Conservation (phyloP, 1,140 invertebrate genomes). For the Drosophila arizonae region DNA sequence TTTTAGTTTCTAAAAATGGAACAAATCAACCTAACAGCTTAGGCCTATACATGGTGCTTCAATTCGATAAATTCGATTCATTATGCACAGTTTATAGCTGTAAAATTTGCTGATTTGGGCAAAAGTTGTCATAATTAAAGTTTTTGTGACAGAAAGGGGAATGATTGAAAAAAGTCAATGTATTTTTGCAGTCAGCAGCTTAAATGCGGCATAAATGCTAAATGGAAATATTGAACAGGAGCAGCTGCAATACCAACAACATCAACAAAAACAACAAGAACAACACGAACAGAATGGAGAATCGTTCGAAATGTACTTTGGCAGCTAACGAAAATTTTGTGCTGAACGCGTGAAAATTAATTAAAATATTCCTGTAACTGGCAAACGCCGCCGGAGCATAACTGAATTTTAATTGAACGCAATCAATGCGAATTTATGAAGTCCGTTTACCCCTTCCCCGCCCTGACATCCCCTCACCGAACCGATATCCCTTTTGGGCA, state of each 20-base stretch:
- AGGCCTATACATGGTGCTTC: too few species aligned
- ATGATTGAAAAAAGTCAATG: constrained; percentile 24
- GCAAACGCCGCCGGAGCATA: constrained; percentile 75
- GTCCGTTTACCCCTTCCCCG: constrained; percentile 31
- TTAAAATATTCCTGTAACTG: constrained; percentile 80
- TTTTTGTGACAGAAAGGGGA: constrained; percentile 15
- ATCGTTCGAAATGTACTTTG: constrained; percentile 46
- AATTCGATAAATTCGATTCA: background rate
- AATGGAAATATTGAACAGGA: constrained; percentile 40
- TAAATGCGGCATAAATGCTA: constrained; percentile 51
- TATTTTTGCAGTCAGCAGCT: constrained; percentile 32
- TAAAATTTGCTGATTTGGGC: constrained; percentile 29
- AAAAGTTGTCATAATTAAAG: constrained; percentile 39
- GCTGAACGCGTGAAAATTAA: constrained; percentile 82
- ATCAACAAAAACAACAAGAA: constrained; percentile 27
- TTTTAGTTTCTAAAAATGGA: too few species aligned
- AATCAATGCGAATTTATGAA: constrained; percentile 80
- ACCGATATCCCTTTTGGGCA: background rate
- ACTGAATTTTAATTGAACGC: constrained; percentile 82
- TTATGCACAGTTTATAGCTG: background rate
- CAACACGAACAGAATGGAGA: constrained; percentile 8
- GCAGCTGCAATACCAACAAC: constrained; percentile 19
- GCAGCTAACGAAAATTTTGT: constrained; percentile 67
- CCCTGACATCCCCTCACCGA: background rate
- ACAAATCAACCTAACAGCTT: constrained; percentile 6